phyloP scores from a whole-genome alignment of 2,888 invertebrate genomes.

The Drosophila birchii region DNA sequence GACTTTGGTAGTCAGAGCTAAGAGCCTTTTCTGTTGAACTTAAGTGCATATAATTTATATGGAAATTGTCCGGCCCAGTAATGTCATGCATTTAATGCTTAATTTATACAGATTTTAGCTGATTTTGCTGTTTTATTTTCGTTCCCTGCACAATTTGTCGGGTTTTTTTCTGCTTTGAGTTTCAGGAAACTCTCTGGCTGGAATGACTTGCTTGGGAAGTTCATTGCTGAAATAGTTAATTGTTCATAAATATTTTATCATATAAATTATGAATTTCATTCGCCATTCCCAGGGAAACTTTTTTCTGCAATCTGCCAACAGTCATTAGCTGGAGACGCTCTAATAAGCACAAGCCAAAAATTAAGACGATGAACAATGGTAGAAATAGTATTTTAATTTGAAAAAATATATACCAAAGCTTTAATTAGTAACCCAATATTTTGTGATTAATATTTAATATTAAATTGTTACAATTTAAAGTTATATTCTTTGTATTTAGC shows the following conservation, averaged over 20 bases:
- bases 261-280: constrained; percentile 67
- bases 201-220: constrained; percentile 26
- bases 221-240: constrained; percentile 50
- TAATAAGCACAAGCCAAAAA: constrained; percentile 53
- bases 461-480: neutral
- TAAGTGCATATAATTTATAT: constrained; percentile 79
- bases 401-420: no score
- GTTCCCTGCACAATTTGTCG: constrained; percentile 28
- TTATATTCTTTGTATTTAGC: no score
- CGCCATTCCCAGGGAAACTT: constrained; percentile 48
- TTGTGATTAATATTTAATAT: neutral
- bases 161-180: constrained; percentile 7
- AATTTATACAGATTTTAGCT: constrained; percentile 72
- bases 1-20: constrained; percentile 36
- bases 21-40: constrained; percentile 50
- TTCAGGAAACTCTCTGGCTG: constrained; percentile 24
- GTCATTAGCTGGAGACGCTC: constrained; percentile 59
- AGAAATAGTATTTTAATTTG: neutral
- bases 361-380: constrained; percentile 20
- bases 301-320: constrained; percentile 57
- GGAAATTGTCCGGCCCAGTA: constrained; percentile 65
- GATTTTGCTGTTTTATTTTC: constrained; percentile 47
- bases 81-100: constrained; percentile 74
- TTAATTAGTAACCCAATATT: neutral
- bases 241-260: constrained; percentile 66